Conservation (phyloP, 2,888 invertebrate genomes). For the Pheosia gnoma region DNA sequence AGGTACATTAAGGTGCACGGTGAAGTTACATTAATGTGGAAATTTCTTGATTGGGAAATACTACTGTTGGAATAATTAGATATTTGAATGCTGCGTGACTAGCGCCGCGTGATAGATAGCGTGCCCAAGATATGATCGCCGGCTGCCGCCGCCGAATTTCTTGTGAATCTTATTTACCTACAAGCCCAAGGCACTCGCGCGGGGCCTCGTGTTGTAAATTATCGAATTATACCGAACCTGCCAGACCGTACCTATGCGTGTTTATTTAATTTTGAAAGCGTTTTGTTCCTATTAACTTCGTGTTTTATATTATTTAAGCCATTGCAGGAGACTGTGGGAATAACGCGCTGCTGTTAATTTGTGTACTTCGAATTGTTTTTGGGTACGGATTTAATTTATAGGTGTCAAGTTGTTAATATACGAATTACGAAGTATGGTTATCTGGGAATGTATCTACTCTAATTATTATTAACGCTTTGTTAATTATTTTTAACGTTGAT, state of each 20-base stretch:
- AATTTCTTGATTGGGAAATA: not conserved
- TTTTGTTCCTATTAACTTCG: constrained; percentile 71
- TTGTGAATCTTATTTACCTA: constrained; percentile 68
- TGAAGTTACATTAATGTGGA: no score
- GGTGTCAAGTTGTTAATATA: constrained; percentile 60
- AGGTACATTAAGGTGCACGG: not conserved
- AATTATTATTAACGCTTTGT: not conserved
- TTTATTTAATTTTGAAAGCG: constrained; percentile 76
- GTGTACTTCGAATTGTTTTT: constrained; percentile 62
- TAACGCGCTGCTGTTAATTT: constrained; percentile 49
- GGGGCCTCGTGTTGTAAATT: constrained; percentile 67
- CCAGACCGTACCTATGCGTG: constrained; percentile 69
- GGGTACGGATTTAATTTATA: constrained; percentile 67
- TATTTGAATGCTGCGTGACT: constrained; percentile 66
- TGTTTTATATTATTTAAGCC: constrained; percentile 53
- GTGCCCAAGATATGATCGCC: constrained; percentile 73
- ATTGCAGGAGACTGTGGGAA: constrained; percentile 68
- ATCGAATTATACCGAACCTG: constrained; percentile 72
- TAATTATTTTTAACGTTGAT: not conserved
- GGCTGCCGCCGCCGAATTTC: constrained; percentile 75
- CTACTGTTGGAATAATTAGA: constrained; percentile 61
- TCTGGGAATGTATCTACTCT: constrained; percentile 18
- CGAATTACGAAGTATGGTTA: constrained; percentile 39
- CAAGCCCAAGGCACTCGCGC: constrained; percentile 62
- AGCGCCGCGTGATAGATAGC: constrained; percentile 71